phyloP scores from a whole-genome alignment of 1,140 invertebrate genomes.

The Drosophila busckii region DNA sequence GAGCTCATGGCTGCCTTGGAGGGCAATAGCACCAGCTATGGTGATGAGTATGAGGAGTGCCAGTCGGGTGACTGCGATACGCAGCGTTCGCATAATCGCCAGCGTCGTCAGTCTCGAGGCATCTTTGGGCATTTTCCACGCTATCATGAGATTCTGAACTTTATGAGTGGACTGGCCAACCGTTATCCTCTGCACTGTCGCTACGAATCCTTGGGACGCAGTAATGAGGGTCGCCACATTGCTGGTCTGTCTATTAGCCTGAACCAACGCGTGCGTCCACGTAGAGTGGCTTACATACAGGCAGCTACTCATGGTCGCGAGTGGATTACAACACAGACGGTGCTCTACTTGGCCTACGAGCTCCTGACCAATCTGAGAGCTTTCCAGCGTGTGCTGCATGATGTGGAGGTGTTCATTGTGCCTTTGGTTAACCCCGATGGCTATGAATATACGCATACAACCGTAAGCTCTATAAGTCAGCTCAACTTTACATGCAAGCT shows the following conservation, averaged over 20 bases:
- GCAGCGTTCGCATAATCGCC: slow-evolving; percentile 38
- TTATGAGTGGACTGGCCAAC: slow-evolving; percentile 62
- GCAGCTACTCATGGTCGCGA: slow-evolving; percentile 80
- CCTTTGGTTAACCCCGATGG: slow-evolving; percentile 85
- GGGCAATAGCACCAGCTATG: slow-evolving; percentile 51
- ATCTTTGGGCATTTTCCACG: slow-evolving; percentile 69
- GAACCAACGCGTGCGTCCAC: slow-evolving; percentile 44
- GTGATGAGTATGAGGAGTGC: slow-evolving; percentile 45
- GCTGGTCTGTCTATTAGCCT: slow-evolving; percentile 73
- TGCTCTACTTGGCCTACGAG: slow-evolving; percentile 81
- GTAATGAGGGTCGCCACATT: slow-evolving; percentile 78
- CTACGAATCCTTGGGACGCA: slow-evolving; percentile 70
- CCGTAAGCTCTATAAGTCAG: slow-evolving; percentile 70
- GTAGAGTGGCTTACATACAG: slow-evolving; percentile 74
- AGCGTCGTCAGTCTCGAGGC: slow-evolving; percentile 62
- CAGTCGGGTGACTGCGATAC: slow-evolving; percentile 46
- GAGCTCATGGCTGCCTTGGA: slow-evolving; percentile 55
- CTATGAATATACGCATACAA: slow-evolving; percentile 82
- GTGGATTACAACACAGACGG: slow-evolving; percentile 85
- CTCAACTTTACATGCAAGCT: background rate
- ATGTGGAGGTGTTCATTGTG: slow-evolving; percentile 84
- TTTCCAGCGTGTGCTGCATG: slow-evolving; percentile 57
- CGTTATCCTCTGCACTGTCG: slow-evolving; percentile 69
- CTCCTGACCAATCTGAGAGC: slow-evolving; percentile 81
- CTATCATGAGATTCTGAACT: slow-evolving; percentile 66